Conservation (phyloP, 1,140 invertebrate genomes). For the Scaptomyza hsui region DNA sequence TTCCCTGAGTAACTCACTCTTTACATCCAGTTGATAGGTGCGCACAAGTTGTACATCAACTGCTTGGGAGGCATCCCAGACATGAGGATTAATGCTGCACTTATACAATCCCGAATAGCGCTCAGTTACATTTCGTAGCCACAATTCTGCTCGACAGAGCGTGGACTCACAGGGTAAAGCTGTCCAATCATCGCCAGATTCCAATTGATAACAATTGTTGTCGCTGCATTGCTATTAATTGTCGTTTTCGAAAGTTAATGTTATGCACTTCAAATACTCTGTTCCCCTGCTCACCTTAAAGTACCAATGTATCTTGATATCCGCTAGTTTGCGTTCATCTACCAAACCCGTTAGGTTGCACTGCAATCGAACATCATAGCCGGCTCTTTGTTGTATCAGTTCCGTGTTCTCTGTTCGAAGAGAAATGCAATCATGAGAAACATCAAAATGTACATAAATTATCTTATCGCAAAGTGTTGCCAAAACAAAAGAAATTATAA, state of each 20-base stretch:
- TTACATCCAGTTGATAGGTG: constrained; percentile 78
- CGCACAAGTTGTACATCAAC: constrained; percentile 74
- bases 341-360: constrained; percentile 72
- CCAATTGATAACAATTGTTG: constrained; percentile 65
- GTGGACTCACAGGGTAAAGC: constrained; percentile 72
- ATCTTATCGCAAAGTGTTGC: constrained; percentile 56
- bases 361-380: constrained; percentile 70
- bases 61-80: constrained; percentile 48
- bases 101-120: constrained; percentile 80
- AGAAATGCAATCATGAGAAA: constrained; percentile 21
- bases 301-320: constrained; percentile 76
- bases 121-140: constrained; percentile 74
- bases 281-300: constrained; percentile 59
- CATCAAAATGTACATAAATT: not conserved
- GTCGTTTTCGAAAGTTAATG: too few relatives aligned
- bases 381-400: constrained; percentile 71
- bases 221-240: constrained; percentile 76
- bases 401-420: constrained; percentile 67
- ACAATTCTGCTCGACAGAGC: constrained; percentile 65
- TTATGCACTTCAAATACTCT: not conserved
- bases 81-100: constrained; percentile 70
- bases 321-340: constrained; percentile 52
- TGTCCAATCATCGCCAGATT: constrained; percentile 67
- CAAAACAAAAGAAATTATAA: constrained; percentile 27
- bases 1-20: constrained; percentile 47